phyloP scores from a whole-genome alignment of 2,113 vertebrate genomes.

The Actenoides lindsayi region DNA sequence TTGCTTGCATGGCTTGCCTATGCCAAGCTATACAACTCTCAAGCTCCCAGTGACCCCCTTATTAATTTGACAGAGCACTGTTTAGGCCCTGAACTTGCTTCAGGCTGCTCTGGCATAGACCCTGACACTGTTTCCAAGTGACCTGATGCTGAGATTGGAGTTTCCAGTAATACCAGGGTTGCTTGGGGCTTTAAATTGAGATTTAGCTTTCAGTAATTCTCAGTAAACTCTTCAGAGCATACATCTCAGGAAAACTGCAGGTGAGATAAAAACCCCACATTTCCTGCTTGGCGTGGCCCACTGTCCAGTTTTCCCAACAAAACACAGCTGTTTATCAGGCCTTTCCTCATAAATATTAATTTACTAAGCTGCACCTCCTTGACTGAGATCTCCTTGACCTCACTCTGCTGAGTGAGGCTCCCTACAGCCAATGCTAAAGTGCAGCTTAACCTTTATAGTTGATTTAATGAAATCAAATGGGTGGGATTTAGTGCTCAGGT shows the following conservation, averaged over 20 bases:
- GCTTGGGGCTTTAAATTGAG: not conserved
- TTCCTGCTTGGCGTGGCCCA: not conserved
- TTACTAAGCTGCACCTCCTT: not conserved
- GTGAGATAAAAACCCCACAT: not conserved
- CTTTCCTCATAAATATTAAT: not conserved
- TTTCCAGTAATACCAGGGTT: not conserved
- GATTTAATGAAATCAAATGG: conserved; percentile 56
- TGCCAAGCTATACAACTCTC: not conserved
- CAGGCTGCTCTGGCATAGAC: not conserved
- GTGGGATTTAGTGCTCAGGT: conserved; percentile 58
- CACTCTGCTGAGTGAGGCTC: not conserved
- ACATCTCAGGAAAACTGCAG: not conserved
- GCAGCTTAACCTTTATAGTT: conserved; percentile 54
- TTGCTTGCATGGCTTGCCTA: not conserved
- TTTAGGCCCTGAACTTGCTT: not conserved
- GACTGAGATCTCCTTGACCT: not conserved
- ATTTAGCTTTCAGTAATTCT: not conserved
- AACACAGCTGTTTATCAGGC: not conserved
- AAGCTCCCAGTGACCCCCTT: not conserved
- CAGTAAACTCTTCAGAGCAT: not conserved
- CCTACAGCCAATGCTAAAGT: conserved; percentile 35
- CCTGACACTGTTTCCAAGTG: not conserved
- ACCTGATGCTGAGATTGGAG: not conserved
- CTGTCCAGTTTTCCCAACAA: not conserved
- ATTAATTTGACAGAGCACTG: not conserved